Evolutionary conservation across 2,797 vertebrate species (phyloP).

Genomic region (Leuciscus waleckii): DNA sequence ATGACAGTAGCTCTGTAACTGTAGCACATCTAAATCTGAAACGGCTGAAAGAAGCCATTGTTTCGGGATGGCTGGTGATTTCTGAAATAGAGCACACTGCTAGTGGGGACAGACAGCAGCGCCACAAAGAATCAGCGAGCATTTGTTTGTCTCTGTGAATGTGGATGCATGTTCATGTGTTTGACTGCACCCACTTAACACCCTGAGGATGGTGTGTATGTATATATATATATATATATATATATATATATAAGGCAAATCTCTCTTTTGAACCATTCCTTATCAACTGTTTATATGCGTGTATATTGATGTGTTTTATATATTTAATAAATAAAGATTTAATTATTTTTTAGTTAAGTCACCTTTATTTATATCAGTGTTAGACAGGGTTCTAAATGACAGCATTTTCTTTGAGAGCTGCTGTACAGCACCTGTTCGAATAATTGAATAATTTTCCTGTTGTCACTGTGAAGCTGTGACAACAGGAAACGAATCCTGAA

Average conservation of each 20-base stretch:
- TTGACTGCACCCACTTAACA: neutral
- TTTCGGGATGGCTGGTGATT: constrained; percentile 26
- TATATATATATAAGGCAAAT: neutral
- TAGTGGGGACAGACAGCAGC: neutral
- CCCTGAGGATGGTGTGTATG: neutral
- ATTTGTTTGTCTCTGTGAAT: neutral
- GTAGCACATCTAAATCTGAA: constrained; percentile 15
- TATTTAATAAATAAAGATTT: constrained; percentile 2
- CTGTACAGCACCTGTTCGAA: no score
- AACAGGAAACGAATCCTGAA: no score
- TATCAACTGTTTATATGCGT: neutral
- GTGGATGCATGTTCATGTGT: neutral
- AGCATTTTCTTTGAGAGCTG: no score
- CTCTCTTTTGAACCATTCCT: neutral
- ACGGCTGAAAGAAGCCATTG: neutral
- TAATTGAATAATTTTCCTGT: no score
- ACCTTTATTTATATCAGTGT: no score
- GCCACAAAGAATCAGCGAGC: neutral
- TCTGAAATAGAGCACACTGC: constrained; percentile 10
- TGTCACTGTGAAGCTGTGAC: no score
- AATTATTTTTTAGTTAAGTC: no score
- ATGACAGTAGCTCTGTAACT: neutral
- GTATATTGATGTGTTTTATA: neutral
- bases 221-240: neutral
- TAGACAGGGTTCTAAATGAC: no score